Conservation (phyloP, 2,113 vertebrate species). For the Mola mola region DNA sequence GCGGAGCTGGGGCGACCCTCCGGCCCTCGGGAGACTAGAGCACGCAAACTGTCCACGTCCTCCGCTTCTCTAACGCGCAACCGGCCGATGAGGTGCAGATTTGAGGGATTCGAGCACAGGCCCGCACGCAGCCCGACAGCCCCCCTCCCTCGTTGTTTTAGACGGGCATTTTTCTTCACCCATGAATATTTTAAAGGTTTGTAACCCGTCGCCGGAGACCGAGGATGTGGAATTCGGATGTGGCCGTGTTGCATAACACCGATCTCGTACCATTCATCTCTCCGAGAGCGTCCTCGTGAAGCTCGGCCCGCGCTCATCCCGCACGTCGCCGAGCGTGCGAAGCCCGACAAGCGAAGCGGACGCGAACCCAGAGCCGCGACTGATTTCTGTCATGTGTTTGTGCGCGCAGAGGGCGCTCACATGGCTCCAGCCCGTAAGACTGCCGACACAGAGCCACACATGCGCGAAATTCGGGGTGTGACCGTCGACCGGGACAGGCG, state of each 20-base stretch:
- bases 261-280: slow-evolving; percentile 60
- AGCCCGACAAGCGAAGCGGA: too few species aligned
- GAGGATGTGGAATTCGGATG: slow-evolving; percentile 73
- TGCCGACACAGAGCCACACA: background rate
- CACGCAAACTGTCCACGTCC: slow-evolving; percentile 25
- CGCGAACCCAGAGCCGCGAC: too few species aligned
- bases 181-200: slow-evolving; percentile 53
- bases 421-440: too few species aligned
- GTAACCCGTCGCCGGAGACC: slow-evolving; percentile 18
- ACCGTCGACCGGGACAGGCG: background rate
- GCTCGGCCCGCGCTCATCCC: slow-evolving; percentile 57
- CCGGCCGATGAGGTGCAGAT: slow-evolving; percentile 51
- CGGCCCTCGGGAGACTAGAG: background rate
- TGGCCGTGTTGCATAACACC: slow-evolving; percentile 64
- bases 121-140: too few species aligned
- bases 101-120: slow-evolving; percentile 27
- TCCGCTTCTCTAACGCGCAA: background rate
- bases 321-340: background rate
- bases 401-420: too few species aligned
- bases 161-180: slow-evolving; percentile 2
- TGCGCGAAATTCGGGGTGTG: background rate
- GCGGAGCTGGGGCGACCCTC: background rate
- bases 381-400: too few species aligned
- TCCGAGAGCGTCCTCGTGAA: slow-evolving; percentile 50
- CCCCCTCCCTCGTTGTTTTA: too few species aligned